These are phyloP conservation scores for Bombus impatiens DNA, from an alignment of 1,140 invertebrate species.

Conservation along the genomic window DNA sequence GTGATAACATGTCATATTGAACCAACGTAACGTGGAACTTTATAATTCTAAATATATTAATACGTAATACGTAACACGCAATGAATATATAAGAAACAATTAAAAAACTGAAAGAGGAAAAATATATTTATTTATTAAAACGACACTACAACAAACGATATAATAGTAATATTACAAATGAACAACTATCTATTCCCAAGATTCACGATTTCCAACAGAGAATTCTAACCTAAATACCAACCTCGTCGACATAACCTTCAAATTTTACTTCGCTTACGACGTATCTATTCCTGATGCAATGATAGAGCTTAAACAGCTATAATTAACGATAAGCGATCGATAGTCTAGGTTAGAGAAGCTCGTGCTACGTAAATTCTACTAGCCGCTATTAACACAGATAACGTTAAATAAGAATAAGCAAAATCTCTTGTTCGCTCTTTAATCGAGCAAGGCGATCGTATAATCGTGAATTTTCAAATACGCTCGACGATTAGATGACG, in stretches of 20 bases:
- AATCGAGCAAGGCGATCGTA: no score
- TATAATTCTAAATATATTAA: neutral
- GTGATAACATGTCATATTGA: neutral
- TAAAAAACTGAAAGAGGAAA: neutral
- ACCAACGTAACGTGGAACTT: neutral
- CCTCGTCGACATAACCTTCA: no score
- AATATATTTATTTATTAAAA: neutral
- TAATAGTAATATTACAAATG: neutral
- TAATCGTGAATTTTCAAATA: no score
- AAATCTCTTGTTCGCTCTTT: no score
- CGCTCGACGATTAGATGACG: no score
- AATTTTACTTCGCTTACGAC: no score
- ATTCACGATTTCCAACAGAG: no score
- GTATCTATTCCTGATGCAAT: no score
- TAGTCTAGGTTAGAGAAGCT: neutral
- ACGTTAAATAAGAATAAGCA: neutral
- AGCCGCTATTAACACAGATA: neutral
- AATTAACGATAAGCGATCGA: slow-evolving; percentile 5
- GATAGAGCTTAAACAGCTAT: neutral
- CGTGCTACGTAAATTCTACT: neutral
- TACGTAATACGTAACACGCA: neutral
- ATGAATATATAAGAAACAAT: neutral
- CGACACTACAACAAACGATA: neutral
- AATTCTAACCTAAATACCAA: no score
- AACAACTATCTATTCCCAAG: no score